Evolutionary conservation across 1,140 invertebrate species (phyloP).

Genomic region (Phymorhynchus buccinoides): DNA sequence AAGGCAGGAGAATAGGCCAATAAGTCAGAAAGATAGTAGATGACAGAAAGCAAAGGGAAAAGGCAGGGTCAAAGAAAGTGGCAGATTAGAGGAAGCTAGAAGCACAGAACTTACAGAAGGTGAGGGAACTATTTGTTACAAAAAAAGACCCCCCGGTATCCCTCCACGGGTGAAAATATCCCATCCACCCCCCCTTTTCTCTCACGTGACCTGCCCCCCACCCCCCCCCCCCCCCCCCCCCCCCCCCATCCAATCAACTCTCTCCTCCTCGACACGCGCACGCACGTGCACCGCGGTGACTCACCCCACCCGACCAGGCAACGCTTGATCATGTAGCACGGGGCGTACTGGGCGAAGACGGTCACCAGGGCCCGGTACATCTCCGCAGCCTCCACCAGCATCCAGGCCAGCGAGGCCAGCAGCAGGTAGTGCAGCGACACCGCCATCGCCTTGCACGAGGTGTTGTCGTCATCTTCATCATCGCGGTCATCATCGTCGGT

Average conservation of each 20-base stretch:
- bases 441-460: constrained; percentile 68
- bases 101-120: too few species aligned
- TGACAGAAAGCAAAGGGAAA: too few species aligned
- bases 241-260: neutral
- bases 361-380: constrained; percentile 77
- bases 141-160: too few species aligned
- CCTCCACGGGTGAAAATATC: too few species aligned
- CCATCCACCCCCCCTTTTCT: too few species aligned
- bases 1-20: too few species aligned
- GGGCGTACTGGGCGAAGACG: constrained; percentile 76
- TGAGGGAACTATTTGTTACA: too few species aligned
- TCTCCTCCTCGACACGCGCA: neutral
- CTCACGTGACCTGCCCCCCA: neutral
- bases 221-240: neutral
- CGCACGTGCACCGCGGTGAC: too few species aligned
- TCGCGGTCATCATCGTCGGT: constrained; percentile 39
- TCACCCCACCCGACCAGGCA: constrained; percentile 77
- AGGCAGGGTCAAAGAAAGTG: too few species aligned
- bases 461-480: constrained; percentile 38
- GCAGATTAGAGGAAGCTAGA: too few species aligned
- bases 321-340: constrained; percentile 76
- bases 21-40: too few species aligned
- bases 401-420: constrained; percentile 76
- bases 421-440: constrained; percentile 75
- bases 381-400: constrained; percentile 76